A percentile compares a stretch with the other conserved stretches of the same genome.
Conservation (phyloP, 2,113 vertebrate species). For the Cyrtonyx montezumae region DNA sequence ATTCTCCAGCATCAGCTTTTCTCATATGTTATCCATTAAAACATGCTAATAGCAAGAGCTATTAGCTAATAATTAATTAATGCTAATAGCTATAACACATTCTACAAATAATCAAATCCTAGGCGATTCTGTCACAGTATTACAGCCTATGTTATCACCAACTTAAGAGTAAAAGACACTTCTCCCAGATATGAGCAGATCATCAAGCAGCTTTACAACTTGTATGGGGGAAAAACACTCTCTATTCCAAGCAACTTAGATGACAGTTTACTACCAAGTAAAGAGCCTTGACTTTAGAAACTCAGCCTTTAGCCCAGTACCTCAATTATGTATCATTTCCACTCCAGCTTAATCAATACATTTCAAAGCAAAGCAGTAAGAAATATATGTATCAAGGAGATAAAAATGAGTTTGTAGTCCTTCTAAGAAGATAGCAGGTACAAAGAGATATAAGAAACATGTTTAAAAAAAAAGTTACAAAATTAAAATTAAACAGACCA, state of each 20-base stretch:
- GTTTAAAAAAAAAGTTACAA: background rate
- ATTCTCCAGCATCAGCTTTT: background rate
- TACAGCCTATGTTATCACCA: background rate
- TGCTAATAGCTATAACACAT: too few relatives aligned
- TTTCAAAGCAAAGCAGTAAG: conserved; percentile 10
- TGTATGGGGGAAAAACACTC: background rate
- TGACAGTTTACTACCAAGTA: background rate
- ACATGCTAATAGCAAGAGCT: background rate
- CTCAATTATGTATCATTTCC: background rate
- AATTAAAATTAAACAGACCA: background rate
- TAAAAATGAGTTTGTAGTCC: background rate
- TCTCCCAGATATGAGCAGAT: background rate
- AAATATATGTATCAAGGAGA: background rate
- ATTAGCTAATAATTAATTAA: too few relatives aligned
- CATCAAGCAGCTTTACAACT: background rate
- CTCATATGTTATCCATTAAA: background rate
- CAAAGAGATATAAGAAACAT: background rate
- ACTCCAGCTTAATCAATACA: background rate
- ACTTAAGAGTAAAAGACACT: background rate
- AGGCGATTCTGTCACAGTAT: background rate
- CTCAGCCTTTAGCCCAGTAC: background rate
- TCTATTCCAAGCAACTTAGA: background rate
- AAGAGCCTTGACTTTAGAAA: background rate
- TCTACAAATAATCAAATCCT: background rate
- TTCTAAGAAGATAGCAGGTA: background rate